Evolutionary conservation across 2,888 invertebrate genomes (phyloP).

Genomic region (Pristionchus fissidentatus): DNA sequence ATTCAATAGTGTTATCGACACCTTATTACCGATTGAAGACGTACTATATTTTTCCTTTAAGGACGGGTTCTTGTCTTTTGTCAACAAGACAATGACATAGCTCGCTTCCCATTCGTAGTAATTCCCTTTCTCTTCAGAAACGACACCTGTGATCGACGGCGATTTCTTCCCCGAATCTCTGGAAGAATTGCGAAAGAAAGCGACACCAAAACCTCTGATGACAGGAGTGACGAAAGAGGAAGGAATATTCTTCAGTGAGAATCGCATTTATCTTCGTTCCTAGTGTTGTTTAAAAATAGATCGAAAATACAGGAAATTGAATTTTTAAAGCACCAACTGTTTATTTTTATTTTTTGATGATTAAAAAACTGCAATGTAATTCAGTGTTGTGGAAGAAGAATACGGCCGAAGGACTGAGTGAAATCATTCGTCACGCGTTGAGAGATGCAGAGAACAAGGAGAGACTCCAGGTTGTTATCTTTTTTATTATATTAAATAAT

Average conservation of each 20-base stretch:
- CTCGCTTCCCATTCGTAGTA: no score
- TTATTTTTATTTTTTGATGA: slow-evolving; percentile 12
- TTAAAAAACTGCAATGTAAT: not conserved
- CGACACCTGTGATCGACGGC: slow-evolving; percentile 23
- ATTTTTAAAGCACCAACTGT: no score
- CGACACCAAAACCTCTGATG: slow-evolving; percentile 1
- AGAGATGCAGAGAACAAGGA: slow-evolving; percentile 30
- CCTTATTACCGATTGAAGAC: no score
- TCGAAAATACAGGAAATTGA: no score
- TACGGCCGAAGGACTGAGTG: not conserved
- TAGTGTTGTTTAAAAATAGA: no score
- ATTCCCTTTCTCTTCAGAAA: slow-evolving; percentile 48
- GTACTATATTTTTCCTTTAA: no score
- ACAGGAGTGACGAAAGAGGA: slow-evolving; percentile 37
- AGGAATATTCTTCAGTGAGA: slow-evolving; percentile 51
- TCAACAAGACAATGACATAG: no score
- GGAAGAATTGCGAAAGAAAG: slow-evolving; percentile 29
- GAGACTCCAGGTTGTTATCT: not conserved
- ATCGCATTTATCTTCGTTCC: no score
- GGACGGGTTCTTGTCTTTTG: no score
- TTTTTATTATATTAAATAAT: not conserved
- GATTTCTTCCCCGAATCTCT: slow-evolving; percentile 24
- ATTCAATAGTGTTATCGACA: no score
- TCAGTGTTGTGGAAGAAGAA: slow-evolving; percentile 53
- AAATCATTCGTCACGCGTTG: slow-evolving; percentile 11